Percentiles rank a stretch among this genome's conserved stretches.
Evolutionary conservation across 2,797 vertebrate genomes (phyloP).

Genomic region (Hyperoplus immaculatus): DNA sequence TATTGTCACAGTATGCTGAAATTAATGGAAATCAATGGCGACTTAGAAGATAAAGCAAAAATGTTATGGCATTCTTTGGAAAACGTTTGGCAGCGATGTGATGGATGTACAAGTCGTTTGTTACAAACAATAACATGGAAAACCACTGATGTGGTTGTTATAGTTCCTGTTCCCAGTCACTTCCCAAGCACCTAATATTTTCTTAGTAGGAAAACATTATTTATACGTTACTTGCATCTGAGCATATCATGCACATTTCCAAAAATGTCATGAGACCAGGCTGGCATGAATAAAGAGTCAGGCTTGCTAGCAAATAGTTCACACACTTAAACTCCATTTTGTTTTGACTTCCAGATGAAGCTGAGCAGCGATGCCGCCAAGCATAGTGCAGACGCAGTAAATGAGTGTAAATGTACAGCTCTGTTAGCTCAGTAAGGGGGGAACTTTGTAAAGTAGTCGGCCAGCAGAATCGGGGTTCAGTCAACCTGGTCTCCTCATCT

Average conservation of each 20-base stretch:
- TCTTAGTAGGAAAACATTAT: conserved; percentile 8
- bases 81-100: conserved; percentile 5
- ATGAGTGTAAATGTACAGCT: conserved; percentile 50
- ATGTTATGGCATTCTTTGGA: conserved; percentile 1
- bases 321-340: conserved; percentile 55
- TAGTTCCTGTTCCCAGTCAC: conserved; percentile 17
- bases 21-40: not conserved
- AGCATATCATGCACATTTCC: conserved; percentile 54
- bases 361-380: conserved; percentile 52
- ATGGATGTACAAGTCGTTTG: not conserved
- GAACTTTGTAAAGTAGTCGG: conserved; percentile 63
- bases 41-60: conserved; percentile 5
- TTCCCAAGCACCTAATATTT: conserved; percentile 4
- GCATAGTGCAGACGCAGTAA: conserved; percentile 67
- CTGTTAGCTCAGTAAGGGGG: conserved; percentile 64
- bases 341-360: conserved; percentile 69
- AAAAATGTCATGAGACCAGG: conserved; percentile 57
- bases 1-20: not conserved
- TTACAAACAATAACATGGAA: conserved; percentile 6
- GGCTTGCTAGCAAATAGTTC: conserved; percentile 46
- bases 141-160: conserved; percentile 17
- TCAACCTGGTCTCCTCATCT: conserved; percentile 93
- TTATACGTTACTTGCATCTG: conserved; percentile 2
- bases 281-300: conserved; percentile 52
- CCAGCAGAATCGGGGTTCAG: conserved; percentile 87